Conservation (phyloP, 1,140 invertebrate species). For the Coelopa frigida region DNA sequence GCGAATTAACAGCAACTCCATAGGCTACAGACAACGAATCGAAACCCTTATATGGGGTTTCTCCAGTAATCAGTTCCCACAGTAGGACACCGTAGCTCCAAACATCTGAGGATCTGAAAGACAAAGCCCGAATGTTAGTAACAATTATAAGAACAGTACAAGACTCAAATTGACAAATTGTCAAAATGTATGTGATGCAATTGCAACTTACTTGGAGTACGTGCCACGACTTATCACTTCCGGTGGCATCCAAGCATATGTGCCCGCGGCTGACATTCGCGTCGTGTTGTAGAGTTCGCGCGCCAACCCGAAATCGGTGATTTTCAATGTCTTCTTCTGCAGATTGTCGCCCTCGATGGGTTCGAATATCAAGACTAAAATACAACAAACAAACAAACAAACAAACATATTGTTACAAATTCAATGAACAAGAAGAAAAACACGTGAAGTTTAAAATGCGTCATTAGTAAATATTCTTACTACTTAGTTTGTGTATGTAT, state of each 20-base stretch:
- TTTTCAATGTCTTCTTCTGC: constrained; percentile 88
- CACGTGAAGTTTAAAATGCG: no score
- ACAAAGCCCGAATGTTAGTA: no score
- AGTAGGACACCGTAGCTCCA: constrained; percentile 97
- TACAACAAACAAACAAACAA: constrained; percentile 31
- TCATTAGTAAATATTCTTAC: no score
- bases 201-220: constrained; percentile 38
- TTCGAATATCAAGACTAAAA: constrained; percentile 82
- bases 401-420: constrained; percentile 3
- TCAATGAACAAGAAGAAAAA: no score
- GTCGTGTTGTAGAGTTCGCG: constrained; percentile 93
- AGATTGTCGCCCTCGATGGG: constrained; percentile 77
- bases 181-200: no score
- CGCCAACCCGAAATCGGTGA: constrained; percentile 95
- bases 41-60: constrained; percentile 95
- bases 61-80: constrained; percentile 94
- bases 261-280: constrained; percentile 93
- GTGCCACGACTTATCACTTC: constrained; percentile 61
- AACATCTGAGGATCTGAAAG: constrained; percentile 89
- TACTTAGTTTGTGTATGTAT: no score
- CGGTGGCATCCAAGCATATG: constrained; percentile 98
- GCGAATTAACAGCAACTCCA: constrained; percentile 91
- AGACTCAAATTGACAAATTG: neutral
- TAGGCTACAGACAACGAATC: constrained; percentile 92
- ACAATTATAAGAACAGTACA: no score